These are phyloP conservation scores for Parnassius apollo DNA, from an alignment of 2,888 invertebrate species.

Conservation along the genomic window DNA sequence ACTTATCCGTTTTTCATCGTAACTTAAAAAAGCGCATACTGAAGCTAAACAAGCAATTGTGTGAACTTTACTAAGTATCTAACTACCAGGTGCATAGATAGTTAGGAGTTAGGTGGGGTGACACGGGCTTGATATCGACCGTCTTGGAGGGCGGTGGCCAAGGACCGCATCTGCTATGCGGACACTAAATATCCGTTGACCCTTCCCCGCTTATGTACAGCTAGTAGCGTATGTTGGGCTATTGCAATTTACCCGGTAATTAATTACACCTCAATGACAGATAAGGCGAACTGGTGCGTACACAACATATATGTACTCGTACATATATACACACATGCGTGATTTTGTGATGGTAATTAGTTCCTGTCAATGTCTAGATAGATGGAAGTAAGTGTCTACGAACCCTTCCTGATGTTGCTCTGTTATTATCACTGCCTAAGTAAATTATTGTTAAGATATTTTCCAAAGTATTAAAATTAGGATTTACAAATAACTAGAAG, in stretches of 20 bases:
- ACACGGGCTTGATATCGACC: slow-evolving; percentile 70
- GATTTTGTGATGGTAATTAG: slow-evolving; percentile 30
- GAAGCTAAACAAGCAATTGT: slow-evolving; percentile 6
- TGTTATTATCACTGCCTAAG: no score
- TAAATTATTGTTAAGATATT: no score
- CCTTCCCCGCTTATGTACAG: slow-evolving; percentile 61
- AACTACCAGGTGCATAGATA: slow-evolving; percentile 75
- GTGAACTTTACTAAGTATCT: slow-evolving; percentile 35
- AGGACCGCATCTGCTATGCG: slow-evolving; percentile 78
- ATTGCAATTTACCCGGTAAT: slow-evolving; percentile 69
- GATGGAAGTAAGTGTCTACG: slow-evolving; percentile 9
- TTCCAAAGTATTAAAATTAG: no score
- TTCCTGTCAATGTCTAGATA: slow-evolving; percentile 23
- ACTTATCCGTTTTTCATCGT: not conserved
- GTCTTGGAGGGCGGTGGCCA: slow-evolving; percentile 76
- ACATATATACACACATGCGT: slow-evolving; percentile 31
- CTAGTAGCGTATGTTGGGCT: slow-evolving; percentile 51
- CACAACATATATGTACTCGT: slow-evolving; percentile 26
- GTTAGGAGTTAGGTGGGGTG: slow-evolving; percentile 73
- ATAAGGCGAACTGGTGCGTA: slow-evolving; percentile 65
- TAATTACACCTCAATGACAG: slow-evolving; percentile 77
- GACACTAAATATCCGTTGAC: slow-evolving; percentile 79
- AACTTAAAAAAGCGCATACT: not conserved
- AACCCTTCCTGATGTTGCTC: not conserved
- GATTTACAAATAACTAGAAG: no score